These are phyloP conservation scores for Lymantria dispar DNA, from an alignment of 2,888 invertebrate genomes.

Conservation along the genomic window DNA sequence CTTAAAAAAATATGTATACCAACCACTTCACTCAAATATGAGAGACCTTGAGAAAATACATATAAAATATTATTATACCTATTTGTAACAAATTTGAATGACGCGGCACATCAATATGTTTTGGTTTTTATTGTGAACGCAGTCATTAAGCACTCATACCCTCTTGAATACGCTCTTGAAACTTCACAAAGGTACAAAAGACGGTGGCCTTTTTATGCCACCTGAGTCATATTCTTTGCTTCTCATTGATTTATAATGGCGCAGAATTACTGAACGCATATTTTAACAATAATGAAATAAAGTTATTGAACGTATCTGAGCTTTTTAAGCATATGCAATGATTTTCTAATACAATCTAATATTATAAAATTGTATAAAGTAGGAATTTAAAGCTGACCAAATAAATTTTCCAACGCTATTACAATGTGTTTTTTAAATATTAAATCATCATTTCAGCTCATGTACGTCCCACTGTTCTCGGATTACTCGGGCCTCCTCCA, in stretches of 20 bases:
- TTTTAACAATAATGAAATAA: constrained; percentile 23
- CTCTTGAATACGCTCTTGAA: constrained; percentile 48
- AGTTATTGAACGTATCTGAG: constrained; percentile 17
- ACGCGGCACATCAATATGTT: constrained; percentile 31
- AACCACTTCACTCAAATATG: constrained; percentile 31
- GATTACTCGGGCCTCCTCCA: no score
- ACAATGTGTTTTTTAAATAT: no score
- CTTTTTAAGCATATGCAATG: background rate
- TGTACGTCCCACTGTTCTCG: no score
- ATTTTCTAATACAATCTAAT: background rate
- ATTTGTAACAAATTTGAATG: constrained; percentile 38
- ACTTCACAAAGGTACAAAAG: constrained; percentile 42
- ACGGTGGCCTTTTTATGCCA: constrained; percentile 49
- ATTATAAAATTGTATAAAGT: no score
- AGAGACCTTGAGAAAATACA: constrained; percentile 21
- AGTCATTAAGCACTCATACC: constrained; percentile 63
- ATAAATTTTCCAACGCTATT: no score
- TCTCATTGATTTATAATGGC: constrained; percentile 33
- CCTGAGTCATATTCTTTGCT: constrained; percentile 37
- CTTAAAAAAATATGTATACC: constrained; percentile 23
- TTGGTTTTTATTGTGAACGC: constrained; percentile 40
- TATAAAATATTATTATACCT: constrained; percentile 27
- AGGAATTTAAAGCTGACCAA: no score
- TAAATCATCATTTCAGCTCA: no score
- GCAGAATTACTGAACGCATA: constrained; percentile 23